Base-by-base conservation (phyloP, 2,797 vertebrate genomes). In the Falco naumanni region DNA sequence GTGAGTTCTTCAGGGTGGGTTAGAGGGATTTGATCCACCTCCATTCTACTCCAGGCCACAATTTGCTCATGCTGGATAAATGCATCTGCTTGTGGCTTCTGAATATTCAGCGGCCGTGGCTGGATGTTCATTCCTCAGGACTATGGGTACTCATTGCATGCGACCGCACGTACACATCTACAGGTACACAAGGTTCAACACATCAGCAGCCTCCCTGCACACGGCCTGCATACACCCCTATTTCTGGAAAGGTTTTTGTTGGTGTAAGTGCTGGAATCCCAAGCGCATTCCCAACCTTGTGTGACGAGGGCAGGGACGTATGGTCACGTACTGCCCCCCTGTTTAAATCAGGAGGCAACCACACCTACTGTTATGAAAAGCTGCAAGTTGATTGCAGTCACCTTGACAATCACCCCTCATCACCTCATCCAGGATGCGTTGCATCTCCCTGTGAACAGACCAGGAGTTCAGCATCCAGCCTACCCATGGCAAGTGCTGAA, bases 181-280 rank as follows among this genome's bases (percentile, higher is more conserved):
- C 13, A 2, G 3, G 19, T 25, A 54, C 22, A 28, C 1, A 2
- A 37, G 21, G n/a, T 51, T 68, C 50, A 75, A 11, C 66, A 9
- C 28, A 26, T 12, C 29, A 43, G 28, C 24, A 17, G 11, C 41
- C 24, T 78, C 71, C 33, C 33, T 26, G 63, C 31, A 45, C 11
- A 0, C 2, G 0, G 50, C 14, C 10, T 19, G 1, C 28, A 15
- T 20, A 63, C 6, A 1, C 4, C 2, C 7, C 0, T 22, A 31
- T 56, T 22, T 33, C 54, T 20, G 15, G 50, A 31, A 41, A 59
- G 16, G 15, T 26, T 85, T 63, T 59, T 3, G 0, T 43, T 39
- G 63, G 6, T 33, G 13, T 1, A 3, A 43, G 22, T 6, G 1
- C 29, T 43, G 17, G 15, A 22, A 28, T 20, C 28, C 34, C 16